These are phyloP conservation scores for Drosophila malerkotliana DNA, from an alignment of 1,140 invertebrate species.

Conservation along the genomic window DNA sequence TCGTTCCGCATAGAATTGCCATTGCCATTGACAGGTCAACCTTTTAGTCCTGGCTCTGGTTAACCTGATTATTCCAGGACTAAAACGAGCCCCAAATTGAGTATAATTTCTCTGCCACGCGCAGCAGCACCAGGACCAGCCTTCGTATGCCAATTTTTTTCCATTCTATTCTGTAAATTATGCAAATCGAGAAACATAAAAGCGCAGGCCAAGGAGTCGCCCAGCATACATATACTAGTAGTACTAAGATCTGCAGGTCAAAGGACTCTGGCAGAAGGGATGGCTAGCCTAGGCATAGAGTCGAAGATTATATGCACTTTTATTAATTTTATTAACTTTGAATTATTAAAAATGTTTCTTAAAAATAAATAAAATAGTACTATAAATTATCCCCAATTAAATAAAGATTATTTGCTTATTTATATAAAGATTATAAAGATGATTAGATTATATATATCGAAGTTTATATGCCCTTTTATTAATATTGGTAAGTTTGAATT, in stretches of 20 bases:
- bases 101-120: slow-evolving; percentile 33
- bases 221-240: neutral
- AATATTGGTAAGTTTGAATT: no score
- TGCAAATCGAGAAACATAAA: slow-evolving; percentile 58
- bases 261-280: slow-evolving; percentile 13
- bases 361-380: no score
- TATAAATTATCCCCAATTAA: no score
- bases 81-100: slow-evolving; percentile 23
- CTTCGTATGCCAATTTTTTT: slow-evolving; percentile 27
- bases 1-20: slow-evolving; percentile 7
- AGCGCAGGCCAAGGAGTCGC: slow-evolving; percentile 36
- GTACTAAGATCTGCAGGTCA: slow-evolving; percentile 27
- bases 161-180: slow-evolving; percentile 40
- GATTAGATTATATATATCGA: no score
- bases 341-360: no score
- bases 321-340: no score
- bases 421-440: no score
- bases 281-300: neutral
- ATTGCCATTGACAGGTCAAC: slow-evolving; percentile 45
- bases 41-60: slow-evolving; percentile 8
- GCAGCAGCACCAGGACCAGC: slow-evolving; percentile 1
- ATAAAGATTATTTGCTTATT: no score
- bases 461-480: no score
- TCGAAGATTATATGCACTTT: neutral
- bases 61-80: slow-evolving; percentile 38